A percentile compares a stretch with the other conserved stretches of the same genome.
Evolutionary conservation across 2,888 invertebrate genomes (phyloP).

Genomic region (Latrodectus elegans): DNA sequence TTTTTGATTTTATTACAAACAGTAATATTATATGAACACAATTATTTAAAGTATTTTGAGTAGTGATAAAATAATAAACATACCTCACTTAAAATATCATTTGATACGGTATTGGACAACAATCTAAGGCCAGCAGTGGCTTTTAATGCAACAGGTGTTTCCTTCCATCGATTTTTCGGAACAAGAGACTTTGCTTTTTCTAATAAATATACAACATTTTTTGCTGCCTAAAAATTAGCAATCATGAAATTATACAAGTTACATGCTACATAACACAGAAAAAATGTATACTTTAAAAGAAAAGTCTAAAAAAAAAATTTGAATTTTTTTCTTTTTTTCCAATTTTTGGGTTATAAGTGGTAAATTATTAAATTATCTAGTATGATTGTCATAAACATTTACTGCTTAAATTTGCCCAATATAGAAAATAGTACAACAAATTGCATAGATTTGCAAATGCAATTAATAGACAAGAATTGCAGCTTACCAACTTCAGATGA

Average conservation of each 20-base stretch:
- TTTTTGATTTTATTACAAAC: neutral
- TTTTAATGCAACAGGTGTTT: slow-evolving; percentile 88
- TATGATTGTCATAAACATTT: too few species aligned
- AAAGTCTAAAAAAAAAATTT: too few species aligned
- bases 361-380: too few species aligned
- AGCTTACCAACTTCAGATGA: too few species aligned
- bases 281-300: too few species aligned
- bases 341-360: too few species aligned
- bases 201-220: slow-evolving; percentile 83
- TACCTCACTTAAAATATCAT: slow-evolving; percentile 69
- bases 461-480: too few species aligned
- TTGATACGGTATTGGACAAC: slow-evolving; percentile 77
- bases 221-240: slow-evolving; percentile 80
- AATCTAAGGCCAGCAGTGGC: slow-evolving; percentile 94
- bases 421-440: too few species aligned
- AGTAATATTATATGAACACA: neutral
- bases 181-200: slow-evolving; percentile 86
- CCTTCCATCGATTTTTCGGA: slow-evolving; percentile 83
- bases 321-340: too few species aligned
- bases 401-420: too few species aligned
- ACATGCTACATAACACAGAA: too few species aligned
- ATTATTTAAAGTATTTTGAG: neutral
- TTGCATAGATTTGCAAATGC: too few species aligned
- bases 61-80: neutral
- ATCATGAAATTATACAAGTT: neutral